Conservation (phyloP, 35 echinoderm and acorn worm species). For the Eucidaris tribuloides region DNA sequence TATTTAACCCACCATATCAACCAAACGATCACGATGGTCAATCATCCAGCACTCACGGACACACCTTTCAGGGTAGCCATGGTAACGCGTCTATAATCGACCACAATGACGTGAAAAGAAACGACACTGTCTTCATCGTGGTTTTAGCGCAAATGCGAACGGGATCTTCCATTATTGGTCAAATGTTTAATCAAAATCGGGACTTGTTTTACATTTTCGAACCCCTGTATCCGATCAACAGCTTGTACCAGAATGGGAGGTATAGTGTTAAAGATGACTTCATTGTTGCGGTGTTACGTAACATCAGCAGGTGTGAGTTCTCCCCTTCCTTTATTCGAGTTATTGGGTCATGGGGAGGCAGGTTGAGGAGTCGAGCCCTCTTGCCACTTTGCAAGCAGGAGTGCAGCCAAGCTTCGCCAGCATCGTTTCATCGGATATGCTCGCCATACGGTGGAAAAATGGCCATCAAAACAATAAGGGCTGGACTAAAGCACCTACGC, state of each 20-base stretch:
- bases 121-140: background rate
- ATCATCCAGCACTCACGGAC: no score
- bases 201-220: constrained; percentile 87
- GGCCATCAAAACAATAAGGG: constrained; percentile 77
- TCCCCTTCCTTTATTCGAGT: background rate
- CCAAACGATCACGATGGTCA: no score
- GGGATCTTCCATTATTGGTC: constrained; percentile 83
- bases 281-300: constrained; percentile 26
- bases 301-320: constrained; percentile 62
- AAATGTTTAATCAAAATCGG: constrained; percentile 93
- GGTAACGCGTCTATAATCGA: no score
- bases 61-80: no score
- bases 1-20: no score
- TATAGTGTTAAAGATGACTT: background rate
- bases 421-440: constrained; percentile 30
- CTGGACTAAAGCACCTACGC: constrained; percentile 49
- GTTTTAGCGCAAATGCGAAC: constrained; percentile 87
- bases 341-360: constrained; percentile 52
- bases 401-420: constrained; percentile 21
- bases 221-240: constrained; percentile 52
- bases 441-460: background rate
- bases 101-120: no score
- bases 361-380: constrained; percentile 42
- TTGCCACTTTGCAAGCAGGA: constrained; percentile 26
- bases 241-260: background rate